Conservation (phyloP, 2,888 invertebrate species). For the Agrotis ipsilon region DNA sequence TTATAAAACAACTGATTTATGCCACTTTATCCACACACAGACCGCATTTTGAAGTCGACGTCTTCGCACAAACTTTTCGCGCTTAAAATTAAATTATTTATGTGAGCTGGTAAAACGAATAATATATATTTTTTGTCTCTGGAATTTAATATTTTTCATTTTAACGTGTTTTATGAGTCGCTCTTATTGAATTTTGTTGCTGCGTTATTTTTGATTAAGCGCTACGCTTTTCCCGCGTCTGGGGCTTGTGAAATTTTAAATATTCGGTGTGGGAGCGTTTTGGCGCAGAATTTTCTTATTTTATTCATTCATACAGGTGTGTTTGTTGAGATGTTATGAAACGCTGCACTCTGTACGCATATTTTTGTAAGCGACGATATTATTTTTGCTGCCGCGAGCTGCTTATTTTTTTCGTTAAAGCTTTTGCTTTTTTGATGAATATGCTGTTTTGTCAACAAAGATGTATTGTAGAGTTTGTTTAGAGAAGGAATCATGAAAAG, state of each 20-base stretch:
- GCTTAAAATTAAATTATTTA: conserved; percentile 84
- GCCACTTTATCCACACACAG: conserved; percentile 63
- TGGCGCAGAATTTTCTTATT: conserved; percentile 68
- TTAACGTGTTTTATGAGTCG: conserved; percentile 84
- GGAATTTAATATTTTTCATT: conserved; percentile 89
- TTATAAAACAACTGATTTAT: conserved; percentile 72
- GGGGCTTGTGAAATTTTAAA: conserved; percentile 77
- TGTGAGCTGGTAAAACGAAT: conserved; percentile 74
- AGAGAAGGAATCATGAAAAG: background rate
- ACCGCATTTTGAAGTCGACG: conserved; percentile 58
- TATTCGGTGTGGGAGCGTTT: conserved; percentile 70
- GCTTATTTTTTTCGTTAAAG: conserved; percentile 25
- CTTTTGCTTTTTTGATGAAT: conserved; percentile 15
- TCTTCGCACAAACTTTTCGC: conserved; percentile 69
- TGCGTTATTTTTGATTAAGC: conserved; percentile 87
- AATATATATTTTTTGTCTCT: conserved; percentile 83
- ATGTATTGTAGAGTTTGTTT: background rate
- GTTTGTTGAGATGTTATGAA: conserved; percentile 61
- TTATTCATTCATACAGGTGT: conserved; percentile 64
- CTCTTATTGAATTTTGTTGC: conserved; percentile 85
- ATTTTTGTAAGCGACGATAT: conserved; percentile 30
- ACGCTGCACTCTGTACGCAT: conserved; percentile 51
- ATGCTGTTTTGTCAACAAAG: conserved; percentile 13
- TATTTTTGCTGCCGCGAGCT: conserved; percentile 43
- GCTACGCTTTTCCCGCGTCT: conserved; percentile 60